Base-by-base conservation (phyloP, 2,797 vertebrate genomes). In the Myripristis jacobus region DNA sequence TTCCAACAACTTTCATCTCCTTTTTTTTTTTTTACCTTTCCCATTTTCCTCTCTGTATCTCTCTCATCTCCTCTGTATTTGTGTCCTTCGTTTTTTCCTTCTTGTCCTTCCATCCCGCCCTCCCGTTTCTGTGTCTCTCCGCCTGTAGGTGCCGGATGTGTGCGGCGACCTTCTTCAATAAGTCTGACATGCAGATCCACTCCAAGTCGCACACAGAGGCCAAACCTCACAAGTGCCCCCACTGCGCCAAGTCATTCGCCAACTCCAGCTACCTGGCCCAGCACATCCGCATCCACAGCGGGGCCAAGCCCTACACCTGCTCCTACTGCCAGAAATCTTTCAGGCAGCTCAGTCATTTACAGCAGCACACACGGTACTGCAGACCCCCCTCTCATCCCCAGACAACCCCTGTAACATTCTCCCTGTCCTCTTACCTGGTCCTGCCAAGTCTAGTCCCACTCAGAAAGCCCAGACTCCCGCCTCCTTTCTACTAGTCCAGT, bases 131-230 rank as follows among this genome's bases (percentile, higher is more conserved):
- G 88, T 94, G 91, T 94, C 79, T 93, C 91, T 94, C 85, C 89
- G 90, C 91, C 92, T 94, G 91, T 95, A 99, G 98, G 95, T 99
- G 98, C 95, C 96, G 97, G 96, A 99, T 99, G 96, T 99, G 98
- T 94, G 97, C 97, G 83, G 95, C 98, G 95, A 99, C 98, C 91
- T 99, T 99, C 96, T 98, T 97, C 95, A 98, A 96, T 93, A 99
- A 99, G 95, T 99, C 98, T 91, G 97, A 99, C 95, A 99, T 99
- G 98, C 98, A 99, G 96, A 98, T 99, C 95, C 98, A 99, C 96
- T 97, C 97, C 95, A 99, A 99, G 95, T 99, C 97, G 87, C 98
- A 99, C 93, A 99, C 97, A 86, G 98, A 99, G 96, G 96, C 96
- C 95, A 99, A 99, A 95, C 97, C 98, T 91, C 97, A 99, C 95